phyloP scores from a whole-genome alignment of 1,140 invertebrate species.

The Drosophila varians region DNA sequence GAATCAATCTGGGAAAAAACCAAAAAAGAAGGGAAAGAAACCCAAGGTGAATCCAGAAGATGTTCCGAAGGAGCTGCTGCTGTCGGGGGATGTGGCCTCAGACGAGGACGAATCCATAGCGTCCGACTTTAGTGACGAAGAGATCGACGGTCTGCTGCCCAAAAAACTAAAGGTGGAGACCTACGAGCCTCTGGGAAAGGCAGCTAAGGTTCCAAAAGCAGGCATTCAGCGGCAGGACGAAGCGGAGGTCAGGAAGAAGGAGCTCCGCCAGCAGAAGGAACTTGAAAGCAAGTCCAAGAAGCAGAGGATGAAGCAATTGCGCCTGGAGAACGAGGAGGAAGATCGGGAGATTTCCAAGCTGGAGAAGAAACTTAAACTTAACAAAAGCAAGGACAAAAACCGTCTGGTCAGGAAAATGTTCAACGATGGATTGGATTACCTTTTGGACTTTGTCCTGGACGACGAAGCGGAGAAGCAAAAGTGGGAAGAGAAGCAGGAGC shows the following conservation, averaged over 20 bases:
- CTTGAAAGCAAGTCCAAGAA: conserved; percentile 85
- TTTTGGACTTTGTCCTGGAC: conserved; percentile 92
- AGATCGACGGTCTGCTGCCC: conserved; percentile 60
- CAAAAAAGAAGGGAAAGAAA: conserved; percentile 47
- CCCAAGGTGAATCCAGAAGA: conserved; percentile 54
- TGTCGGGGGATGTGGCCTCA: conserved; percentile 53
- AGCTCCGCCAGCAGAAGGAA: conserved; percentile 84
- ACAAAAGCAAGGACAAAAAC: conserved; percentile 89
- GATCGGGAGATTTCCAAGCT: conserved; percentile 91
- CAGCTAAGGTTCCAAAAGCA: conserved; percentile 24
- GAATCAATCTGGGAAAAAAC: conserved; percentile 1
- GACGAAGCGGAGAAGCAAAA: conserved; percentile 86
- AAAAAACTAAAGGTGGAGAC: conserved; percentile 23
- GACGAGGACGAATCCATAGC: conserved; percentile 77
- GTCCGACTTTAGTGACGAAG: conserved; percentile 79
- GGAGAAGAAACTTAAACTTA: conserved; percentile 93
- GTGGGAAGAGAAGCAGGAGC: conserved; percentile 64
- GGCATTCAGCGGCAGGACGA: conserved; percentile 63
- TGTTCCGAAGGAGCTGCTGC: conserved; percentile 51
- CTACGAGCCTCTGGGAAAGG: conserved; percentile 35
- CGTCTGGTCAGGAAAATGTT: conserved; percentile 89
- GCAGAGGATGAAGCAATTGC: conserved; percentile 86
- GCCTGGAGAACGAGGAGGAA: conserved; percentile 90
- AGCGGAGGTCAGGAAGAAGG: conserved; percentile 73
- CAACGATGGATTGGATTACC: conserved; percentile 94